Evolutionary conservation across 2,113 vertebrate species (phyloP), one percentile per base, ranked within the genome.

Genomic region (Amazona vittata): DNA sequence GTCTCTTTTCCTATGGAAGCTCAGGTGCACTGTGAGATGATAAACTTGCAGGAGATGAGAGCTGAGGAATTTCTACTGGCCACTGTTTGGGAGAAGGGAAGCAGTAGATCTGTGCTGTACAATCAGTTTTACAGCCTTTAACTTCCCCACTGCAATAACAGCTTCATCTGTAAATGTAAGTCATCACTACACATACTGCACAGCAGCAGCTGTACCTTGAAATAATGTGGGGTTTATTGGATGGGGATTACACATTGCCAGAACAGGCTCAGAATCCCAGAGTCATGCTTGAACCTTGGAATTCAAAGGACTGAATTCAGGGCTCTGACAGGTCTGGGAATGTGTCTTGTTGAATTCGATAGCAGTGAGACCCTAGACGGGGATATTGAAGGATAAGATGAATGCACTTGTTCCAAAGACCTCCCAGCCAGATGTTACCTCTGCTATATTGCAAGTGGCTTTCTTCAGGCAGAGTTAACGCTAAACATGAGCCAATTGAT

Each of bases 401-500:
- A 86, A 57, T 37, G 64, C 26, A 8, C 83, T 92, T 80, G 63
- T 88, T 93, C 50, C 76, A 59, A 74, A 95, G 90, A 63, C 71
- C 71, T 90, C 96, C 63, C 85, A 93, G 82, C 28, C 90, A 95
- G 92, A 69, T 94, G 92, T 83, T 92, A 41, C 41, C 50, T 60
- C 49, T 88, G 75, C 73, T 94, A 12, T 28, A 70, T 35, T 88
- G 60, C 50, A 52, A 15, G 29, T 6, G 4, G 69, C 59, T 94
- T 93, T 90, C 68, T 93, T 50, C 86, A 80, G 90, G 83, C 75
- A 35, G 67, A 64, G 67, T n/a, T 44, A 60, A 12, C 71, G 26
- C 33, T 4, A 6, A 90, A 81, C 35, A 73, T 35, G 82, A 93
- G 71, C 88, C 85, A 90, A 0, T 22, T 78, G 93, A 81, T 89